These are phyloP conservation scores for Bombus terrestris DNA, from an alignment of 1,140 invertebrate species.

Conservation along the genomic window DNA sequence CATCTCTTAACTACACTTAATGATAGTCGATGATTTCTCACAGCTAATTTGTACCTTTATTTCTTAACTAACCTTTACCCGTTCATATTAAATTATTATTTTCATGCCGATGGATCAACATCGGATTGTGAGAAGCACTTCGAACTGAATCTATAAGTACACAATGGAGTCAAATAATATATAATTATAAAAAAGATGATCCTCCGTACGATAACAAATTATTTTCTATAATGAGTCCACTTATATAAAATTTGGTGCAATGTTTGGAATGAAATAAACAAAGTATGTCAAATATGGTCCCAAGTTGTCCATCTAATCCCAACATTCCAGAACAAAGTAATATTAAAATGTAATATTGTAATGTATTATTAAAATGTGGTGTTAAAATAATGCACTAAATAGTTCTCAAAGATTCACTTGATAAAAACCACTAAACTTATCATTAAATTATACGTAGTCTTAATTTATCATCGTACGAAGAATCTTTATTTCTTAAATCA, in stretches of 20 bases:
- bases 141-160: background rate
- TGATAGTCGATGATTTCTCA: constrained; percentile 8
- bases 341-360: background rate
- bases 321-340: background rate
- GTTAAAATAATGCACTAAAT: background rate
- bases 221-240: background rate
- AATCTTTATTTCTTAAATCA: background rate
- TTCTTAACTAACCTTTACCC: background rate
- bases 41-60: constrained; percentile 40
- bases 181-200: background rate
- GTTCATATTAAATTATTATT: constrained; percentile 27
- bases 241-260: background rate
- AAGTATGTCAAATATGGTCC: background rate
- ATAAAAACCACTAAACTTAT: background rate
- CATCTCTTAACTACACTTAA: constrained; percentile 5
- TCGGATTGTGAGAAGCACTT: background rate
- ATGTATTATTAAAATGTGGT: background rate
- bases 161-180: background rate
- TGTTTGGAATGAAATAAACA: background rate
- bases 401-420: background rate
- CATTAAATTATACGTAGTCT: background rate
- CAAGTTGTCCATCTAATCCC: background rate
- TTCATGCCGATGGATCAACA: constrained; percentile 16
- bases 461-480: background rate
- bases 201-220: background rate